Conservation (phyloP, 2,113 vertebrate species). For the Antennarius striatus region DNA sequence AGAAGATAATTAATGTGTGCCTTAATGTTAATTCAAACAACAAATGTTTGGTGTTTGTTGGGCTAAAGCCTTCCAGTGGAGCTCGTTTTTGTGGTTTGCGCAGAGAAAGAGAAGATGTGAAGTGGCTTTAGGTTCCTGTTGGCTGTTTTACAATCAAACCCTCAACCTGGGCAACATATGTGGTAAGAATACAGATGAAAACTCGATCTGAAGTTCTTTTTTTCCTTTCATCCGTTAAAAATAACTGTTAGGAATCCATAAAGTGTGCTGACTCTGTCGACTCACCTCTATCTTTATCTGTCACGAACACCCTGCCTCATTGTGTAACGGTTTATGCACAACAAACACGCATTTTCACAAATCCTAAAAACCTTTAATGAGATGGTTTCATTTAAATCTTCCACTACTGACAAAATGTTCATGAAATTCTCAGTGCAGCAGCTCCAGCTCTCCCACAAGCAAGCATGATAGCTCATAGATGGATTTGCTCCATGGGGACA, state of each 20-base stretch:
- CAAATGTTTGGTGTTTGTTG: conserved; percentile 12
- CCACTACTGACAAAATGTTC: conserved; percentile 2
- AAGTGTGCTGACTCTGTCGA: conserved; percentile 4
- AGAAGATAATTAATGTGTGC: not conserved
- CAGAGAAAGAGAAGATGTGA: not conserved
- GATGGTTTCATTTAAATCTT: not conserved
- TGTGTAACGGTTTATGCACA: not conserved
- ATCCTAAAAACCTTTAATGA: conserved; percentile 6
- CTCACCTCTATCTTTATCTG: conserved; percentile 34
- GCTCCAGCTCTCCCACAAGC: not conserved
- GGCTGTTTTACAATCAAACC: conserved; percentile 10
- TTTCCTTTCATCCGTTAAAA: conserved; percentile 23
- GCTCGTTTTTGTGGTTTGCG: not conserved
- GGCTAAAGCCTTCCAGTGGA: not conserved
- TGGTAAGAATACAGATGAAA: conserved; percentile 11
- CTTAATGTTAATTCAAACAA: not conserved
- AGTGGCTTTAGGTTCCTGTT: conserved; percentile 16
- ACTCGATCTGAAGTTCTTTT: not conserved
- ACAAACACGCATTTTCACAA: not conserved
- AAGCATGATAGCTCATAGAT: conserved; percentile 14
- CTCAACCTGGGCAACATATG: not conserved
- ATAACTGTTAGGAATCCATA: conserved; percentile 12
- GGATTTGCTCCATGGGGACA: conserved; percentile 14
- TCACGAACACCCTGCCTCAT: conserved; percentile 15
- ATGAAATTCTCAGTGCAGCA: conserved; percentile 1